These are phyloP conservation scores for Fukomys damarensis DNA, from an alignment of 2,113 vertebrate species.

Conservation along the genomic window DNA sequence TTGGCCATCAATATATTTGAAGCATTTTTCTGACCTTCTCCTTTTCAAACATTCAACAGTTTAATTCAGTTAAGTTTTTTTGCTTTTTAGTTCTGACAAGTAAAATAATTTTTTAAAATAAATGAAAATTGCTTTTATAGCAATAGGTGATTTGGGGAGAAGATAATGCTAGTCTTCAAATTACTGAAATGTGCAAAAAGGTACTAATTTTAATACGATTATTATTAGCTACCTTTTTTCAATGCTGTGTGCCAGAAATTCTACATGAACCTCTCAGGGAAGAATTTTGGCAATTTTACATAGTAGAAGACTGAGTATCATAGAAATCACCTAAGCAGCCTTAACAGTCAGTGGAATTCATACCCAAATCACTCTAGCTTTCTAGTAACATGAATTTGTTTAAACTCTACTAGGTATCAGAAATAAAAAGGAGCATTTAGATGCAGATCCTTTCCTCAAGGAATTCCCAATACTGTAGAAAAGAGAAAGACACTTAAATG, in stretches of 20 bases:
- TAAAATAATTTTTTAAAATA: slow-evolving; percentile 29
- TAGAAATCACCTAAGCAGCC: background rate
- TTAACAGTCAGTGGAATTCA: background rate
- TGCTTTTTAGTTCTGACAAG: background rate
- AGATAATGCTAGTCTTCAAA: background rate
- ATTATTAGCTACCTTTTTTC: background rate
- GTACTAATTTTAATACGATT: background rate
- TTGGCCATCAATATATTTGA: background rate
- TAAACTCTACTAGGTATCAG: background rate
- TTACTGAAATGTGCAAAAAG: background rate
- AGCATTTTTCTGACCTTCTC: background rate
- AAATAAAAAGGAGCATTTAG: background rate
- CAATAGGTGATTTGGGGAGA: background rate
- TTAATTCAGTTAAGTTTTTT: background rate
- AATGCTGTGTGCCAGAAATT: background rate
- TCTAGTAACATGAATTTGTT: background rate
- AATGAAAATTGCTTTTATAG: background rate
- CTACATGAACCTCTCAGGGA: background rate
- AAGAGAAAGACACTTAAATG: background rate
- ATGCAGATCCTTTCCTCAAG: background rate
- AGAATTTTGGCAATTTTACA: background rate
- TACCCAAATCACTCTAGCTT: background rate
- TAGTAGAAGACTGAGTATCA: background rate
- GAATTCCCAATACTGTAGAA: background rate
- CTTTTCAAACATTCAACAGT: background rate